These are phyloP conservation scores for Urocolius indicus DNA, from an alignment of 2,113 vertebrate genomes.

Conservation along the genomic window DNA sequence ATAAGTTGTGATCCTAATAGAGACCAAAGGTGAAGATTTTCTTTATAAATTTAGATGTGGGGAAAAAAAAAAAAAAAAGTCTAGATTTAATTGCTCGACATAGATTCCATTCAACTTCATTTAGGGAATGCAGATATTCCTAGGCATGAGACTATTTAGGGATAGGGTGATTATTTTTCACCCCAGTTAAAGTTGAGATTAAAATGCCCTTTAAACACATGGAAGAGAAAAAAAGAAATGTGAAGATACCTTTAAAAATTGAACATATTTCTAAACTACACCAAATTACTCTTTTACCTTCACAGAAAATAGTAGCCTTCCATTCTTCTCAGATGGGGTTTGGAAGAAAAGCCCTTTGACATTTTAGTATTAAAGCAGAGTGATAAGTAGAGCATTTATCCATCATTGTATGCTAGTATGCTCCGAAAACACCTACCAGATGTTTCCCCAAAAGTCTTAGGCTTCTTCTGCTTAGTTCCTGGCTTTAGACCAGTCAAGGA, in stretches of 20 bases:
- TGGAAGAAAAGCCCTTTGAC: neutral
- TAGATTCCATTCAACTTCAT: neutral
- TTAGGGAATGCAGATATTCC: neutral
- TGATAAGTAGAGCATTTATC: slow-evolving; percentile 38
- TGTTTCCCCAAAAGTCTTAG: slow-evolving; percentile 2
- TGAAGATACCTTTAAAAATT: neutral
- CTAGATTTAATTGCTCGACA: neutral
- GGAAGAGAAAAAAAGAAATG: neutral
- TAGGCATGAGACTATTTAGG: neutral
- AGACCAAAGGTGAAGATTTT: neutral
- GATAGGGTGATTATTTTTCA: neutral
- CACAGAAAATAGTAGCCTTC: neutral
- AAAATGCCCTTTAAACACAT: neutral
- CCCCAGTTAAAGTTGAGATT: neutral
- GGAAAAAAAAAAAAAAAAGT: neutral
- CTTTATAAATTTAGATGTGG: neutral
- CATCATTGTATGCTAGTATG: neutral
- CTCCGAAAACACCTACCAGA: slow-evolving; percentile 48
- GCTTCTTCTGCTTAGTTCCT: slow-evolving; percentile 17
- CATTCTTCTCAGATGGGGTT: neutral
- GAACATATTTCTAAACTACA: neutral
- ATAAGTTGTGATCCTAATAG: neutral
- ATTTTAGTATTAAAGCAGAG: slow-evolving; percentile 7
- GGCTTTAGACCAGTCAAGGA: slow-evolving; percentile 29
- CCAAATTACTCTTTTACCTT: neutral